Percentiles rank a stretch among this genome's conserved stretches.
Evolutionary conservation across 2,113 vertebrate genomes (phyloP).

Genomic region (Tragelaphus imberbis): DNA sequence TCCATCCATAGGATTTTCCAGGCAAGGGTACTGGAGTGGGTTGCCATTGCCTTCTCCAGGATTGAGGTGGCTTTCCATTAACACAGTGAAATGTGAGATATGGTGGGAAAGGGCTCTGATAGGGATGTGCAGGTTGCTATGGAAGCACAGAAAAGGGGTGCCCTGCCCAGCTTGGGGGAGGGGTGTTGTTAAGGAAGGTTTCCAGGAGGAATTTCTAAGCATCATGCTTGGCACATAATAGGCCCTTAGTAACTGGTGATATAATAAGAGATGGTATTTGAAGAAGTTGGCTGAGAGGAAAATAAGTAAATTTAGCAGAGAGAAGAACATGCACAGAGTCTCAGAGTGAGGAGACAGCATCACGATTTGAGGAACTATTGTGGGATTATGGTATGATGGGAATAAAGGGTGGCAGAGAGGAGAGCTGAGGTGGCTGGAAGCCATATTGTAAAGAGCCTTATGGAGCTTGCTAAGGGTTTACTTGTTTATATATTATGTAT

Average conservation of each 20-base stretch:
- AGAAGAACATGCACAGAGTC: background rate
- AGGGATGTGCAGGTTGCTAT: background rate
- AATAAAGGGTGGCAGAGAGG: background rate
- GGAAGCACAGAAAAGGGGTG: background rate
- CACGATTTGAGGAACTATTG: rapidly evolving
- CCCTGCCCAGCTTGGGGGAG: background rate
- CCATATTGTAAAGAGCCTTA: background rate
- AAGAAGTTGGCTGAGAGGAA: background rate
- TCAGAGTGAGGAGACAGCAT: rapidly evolving
- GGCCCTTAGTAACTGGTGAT: background rate
- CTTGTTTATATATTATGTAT: background rate
- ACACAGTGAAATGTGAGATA: background rate
- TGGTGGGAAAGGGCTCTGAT: background rate
- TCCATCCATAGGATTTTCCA: background rate
- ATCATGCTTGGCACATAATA: background rate
- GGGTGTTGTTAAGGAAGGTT: background rate
- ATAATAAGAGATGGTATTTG: background rate
- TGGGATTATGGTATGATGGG: rapidly evolving
- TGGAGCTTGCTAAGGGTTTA: background rate
- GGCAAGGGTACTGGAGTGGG: background rate
- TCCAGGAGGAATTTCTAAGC: background rate
- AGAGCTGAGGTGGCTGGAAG: background rate
- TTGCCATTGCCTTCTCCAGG: background rate
- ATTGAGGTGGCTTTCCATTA: background rate
- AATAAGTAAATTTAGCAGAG: background rate